Base-by-base conservation (phyloP, 2,113 vertebrate genomes). In the Nerophis lumbriciformis region DNA sequence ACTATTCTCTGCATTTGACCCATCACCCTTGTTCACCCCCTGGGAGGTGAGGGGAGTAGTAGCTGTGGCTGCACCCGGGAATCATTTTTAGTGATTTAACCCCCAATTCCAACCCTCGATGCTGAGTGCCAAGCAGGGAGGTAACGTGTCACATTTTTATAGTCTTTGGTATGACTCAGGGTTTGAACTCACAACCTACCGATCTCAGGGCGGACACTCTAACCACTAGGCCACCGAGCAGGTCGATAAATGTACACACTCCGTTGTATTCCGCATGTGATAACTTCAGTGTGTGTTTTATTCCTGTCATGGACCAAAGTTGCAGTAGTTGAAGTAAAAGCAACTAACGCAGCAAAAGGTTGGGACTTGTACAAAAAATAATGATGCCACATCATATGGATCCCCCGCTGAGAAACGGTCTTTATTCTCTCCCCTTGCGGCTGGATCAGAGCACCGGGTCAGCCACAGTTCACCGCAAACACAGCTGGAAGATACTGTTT, bases 391-490 rank as follows among this genome's bases (percentile, higher is more conserved):
- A 70, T 62, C 68, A 63, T 65, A 78, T 70, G 59, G 66, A 66
- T 78, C 72, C 75, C 73, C 58, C 9, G 50, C 1, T 65, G 62
- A 77, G 66, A 71, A 55, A 77, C 76, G 66, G 28, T 59, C 51
- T 80, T 80, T 64, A 78, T 72, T 19, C 19, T 51, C 54, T 71
- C 61, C 72, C 52, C 63, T 68, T 68, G 54, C 67, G 75, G 68
- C 72, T 75, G 71, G 51, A 69, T 67, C 55, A 73, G 76, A 76
- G 70, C 53, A 65, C 38, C 64, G 62, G 63, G 66, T 78, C 77
- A 79, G 66, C 61, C 59, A 71, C 55, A 73, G 77, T 69, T 77
- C 69, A 79, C 55, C 35, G 66, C 60, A 72, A 72, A 59, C 65
- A 47, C 56, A 76, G 72, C 72, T 56, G 50, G n/a, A 63, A 57